Base-by-base conservation (phyloP, 2,888 invertebrate species). In the Baronia brevicornis region DNA sequence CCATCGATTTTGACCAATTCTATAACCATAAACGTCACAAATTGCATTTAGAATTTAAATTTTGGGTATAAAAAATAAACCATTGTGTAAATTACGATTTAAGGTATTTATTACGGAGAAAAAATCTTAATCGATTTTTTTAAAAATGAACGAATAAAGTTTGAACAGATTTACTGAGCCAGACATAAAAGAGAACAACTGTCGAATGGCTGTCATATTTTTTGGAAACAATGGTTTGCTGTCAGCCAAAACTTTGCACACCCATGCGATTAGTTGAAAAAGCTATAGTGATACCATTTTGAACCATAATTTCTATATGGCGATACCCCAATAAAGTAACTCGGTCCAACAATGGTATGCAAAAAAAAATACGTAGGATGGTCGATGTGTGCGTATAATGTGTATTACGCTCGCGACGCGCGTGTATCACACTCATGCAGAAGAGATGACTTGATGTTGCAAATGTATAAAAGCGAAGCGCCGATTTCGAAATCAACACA, bases 401-500 rank as follows among this genome's bases (percentile, higher is more conserved):
- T 38, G 46, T 59, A 57, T 60, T 56, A 52, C 57, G 53, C 50
- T 22, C 36, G 24, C 35, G 15, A 30, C 41, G 38, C 46, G 46
- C 48, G 42, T 47, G 46, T 60, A 59, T 48, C 54, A 44, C 42
- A 51, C 9, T 63, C 56, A 62, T 62, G 66, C 65, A 60, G 65
- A 67, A 63, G 58, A 64, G 66, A 69, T 66, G 71, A 68, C 60
- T 70, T 68, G 78, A 78, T 80, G 77, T 73, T 75, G 74, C 78
- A 70, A 72, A 72, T 75, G 71, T 82, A 82, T 82, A 82, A 75
- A 84, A 84, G 77, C 75, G 69, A 63, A 60, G 73, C 68, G 68
- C 45, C 48, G 74, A 77, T 84, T 82, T 79, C 80, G 80, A 80
- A 78, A 82, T 82, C 80, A 79, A 67, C 84, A 84, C 56, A 82